Conservation (phyloP, 30 jellyfish, hydroid and myxozoan genomes). For the Nemopilema nomurai region DNA sequence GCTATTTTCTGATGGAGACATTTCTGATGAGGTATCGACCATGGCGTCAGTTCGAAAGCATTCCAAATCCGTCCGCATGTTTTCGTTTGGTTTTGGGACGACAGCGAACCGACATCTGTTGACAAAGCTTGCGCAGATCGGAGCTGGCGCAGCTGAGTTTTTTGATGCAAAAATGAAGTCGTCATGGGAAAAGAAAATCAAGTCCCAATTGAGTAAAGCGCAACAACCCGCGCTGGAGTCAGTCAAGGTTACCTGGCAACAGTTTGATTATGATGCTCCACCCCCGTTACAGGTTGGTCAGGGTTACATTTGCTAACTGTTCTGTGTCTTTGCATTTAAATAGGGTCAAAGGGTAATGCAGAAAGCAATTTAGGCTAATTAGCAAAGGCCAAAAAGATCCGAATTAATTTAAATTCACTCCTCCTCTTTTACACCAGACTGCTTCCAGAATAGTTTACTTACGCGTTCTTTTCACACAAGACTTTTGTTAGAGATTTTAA, state of each 20-base stretch:
- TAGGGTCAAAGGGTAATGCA: no score
- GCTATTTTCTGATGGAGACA: slow-evolving; percentile 84
- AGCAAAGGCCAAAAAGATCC: no score
- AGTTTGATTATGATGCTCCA: slow-evolving; percentile 75
- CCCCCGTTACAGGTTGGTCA: slow-evolving; percentile 75
- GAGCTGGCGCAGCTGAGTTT: slow-evolving; percentile 77
- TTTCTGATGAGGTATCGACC: slow-evolving; percentile 78
- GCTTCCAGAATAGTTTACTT: no score
- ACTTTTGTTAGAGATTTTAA: no score
- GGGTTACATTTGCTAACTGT: no score
- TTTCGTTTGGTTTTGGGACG: slow-evolving; percentile 81
- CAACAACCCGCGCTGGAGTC: slow-evolving; percentile 80
- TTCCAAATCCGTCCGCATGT: slow-evolving; percentile 46
- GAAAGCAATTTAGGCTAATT: no score
- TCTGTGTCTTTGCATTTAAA: no score
- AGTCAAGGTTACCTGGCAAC: slow-evolving; percentile 75
- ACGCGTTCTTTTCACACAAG: no score
- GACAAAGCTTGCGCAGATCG: slow-evolving; percentile 68
- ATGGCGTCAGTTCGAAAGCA: slow-evolving; percentile 38
- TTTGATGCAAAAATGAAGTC: slow-evolving; percentile 79
- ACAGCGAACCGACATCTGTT: slow-evolving; percentile 78
- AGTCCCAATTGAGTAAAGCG: slow-evolving; percentile 64
- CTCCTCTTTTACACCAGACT: no score
- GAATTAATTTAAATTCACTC: no score
- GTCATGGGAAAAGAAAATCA: slow-evolving; percentile 77